Percentiles rank a stretch among this genome's conserved stretches.
These are phyloP conservation scores for Clanis bilineata DNA, from an alignment of 2,888 invertebrate genomes.

Conservation along the genomic window DNA sequence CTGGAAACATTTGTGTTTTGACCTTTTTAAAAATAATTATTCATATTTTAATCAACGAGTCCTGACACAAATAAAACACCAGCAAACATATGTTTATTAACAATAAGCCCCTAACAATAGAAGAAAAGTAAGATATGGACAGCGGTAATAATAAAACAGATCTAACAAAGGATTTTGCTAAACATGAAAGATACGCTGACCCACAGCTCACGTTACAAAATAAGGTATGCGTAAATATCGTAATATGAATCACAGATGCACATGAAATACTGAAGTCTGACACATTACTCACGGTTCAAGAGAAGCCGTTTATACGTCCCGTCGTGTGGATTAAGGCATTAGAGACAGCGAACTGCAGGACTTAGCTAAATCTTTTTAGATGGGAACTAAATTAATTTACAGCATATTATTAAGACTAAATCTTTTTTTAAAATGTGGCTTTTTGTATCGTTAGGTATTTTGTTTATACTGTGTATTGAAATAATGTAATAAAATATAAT, in stretches of 20 bases:
- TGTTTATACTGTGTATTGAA: too few relatives aligned
- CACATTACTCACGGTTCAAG: slow-evolving; percentile 36
- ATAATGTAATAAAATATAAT: too few relatives aligned
- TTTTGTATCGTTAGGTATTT: neutral
- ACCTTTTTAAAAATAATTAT: too few relatives aligned
- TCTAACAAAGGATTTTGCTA: neutral
- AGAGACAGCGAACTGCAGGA: slow-evolving; percentile 4
- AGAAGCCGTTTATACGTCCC: slow-evolving; percentile 31
- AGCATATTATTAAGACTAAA: too few relatives aligned
- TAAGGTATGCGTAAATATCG: slow-evolving; percentile 24
- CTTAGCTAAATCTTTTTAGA: neutral
- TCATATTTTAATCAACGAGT: too few relatives aligned
- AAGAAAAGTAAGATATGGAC: too few relatives aligned
- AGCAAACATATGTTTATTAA: too few relatives aligned
- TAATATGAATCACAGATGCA: slow-evolving; percentile 33
- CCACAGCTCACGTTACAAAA: slow-evolving; percentile 3
- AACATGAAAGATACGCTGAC: slow-evolving; percentile 2
- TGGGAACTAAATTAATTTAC: neutral
- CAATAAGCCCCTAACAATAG: too few relatives aligned
- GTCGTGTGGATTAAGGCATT: slow-evolving; percentile 21
- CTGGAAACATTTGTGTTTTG: too few relatives aligned
- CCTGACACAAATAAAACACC: too few relatives aligned
- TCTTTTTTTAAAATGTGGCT: neutral
- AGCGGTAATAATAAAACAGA: neutral
- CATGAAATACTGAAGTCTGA: slow-evolving; percentile 36